These are phyloP conservation scores for Hermetia illucens DNA, from an alignment of 1,140 invertebrate genomes.

Conservation along the genomic window DNA sequence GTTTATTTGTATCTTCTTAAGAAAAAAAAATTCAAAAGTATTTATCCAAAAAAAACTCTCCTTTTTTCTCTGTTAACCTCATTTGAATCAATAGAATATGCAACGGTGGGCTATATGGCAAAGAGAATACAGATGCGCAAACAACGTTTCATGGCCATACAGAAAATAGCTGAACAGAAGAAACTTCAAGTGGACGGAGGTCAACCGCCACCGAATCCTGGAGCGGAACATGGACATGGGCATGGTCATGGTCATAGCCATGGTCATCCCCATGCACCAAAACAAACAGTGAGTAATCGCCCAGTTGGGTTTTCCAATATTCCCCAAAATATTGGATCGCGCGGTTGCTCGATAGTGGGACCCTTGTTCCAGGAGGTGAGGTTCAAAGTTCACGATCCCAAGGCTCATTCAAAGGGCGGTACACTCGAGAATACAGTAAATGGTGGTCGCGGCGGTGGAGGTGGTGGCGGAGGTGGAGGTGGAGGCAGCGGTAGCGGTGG, in stretches of 20 bases:
- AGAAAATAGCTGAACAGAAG: constrained; percentile 82
- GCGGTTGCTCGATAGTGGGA: constrained; percentile 52
- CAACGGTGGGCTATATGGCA: constrained; percentile 88
- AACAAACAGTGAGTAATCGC: constrained; percentile 33
- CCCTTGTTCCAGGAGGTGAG: constrained; percentile 82
- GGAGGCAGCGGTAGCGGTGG: constrained; percentile 19
- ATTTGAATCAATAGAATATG: constrained; percentile 56
- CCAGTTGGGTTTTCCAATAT: constrained; percentile 32
- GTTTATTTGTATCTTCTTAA: not conserved
- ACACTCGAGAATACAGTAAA: constrained; percentile 83
- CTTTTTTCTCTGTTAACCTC: not conserved
- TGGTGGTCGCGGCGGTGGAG: constrained; percentile 47
- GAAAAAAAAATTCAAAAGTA: too few relatives aligned
- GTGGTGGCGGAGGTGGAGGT: constrained; percentile 43
- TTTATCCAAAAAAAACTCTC: too few relatives aligned
- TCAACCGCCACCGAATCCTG: constrained; percentile 36
- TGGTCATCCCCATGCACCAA: constrained; percentile 31
- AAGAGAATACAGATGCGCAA: constrained; percentile 91
- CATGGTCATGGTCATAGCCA: constrained; percentile 32
- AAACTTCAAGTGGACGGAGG: constrained; percentile 58
- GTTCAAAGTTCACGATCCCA: constrained; percentile 86
- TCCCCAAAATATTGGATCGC: constrained; percentile 32
- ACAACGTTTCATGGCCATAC: constrained; percentile 70
- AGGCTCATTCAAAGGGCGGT: constrained; percentile 79
- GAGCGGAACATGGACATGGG: constrained; percentile 34